Percentiles rank a stretch among this genome's conserved stretches.
phyloP scores from a whole-genome alignment of 1,140 invertebrate species.

The Pseudomyrmex pallidus region DNA sequence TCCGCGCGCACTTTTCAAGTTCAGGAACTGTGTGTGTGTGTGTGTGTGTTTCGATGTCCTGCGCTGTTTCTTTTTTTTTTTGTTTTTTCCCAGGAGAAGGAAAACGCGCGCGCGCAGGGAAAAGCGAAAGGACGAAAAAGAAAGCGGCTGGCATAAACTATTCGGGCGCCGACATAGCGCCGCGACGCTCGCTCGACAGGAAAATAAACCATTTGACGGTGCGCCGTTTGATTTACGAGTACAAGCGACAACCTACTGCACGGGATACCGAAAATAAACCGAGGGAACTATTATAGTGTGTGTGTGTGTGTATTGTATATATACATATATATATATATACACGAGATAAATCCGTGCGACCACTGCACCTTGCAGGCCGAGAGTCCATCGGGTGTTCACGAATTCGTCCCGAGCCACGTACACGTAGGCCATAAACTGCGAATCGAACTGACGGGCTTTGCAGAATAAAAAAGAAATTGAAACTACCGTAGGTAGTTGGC shows the following conservation, averaged over 20 bases:
- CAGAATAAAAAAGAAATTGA: too few species aligned
- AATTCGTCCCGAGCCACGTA: background rate
- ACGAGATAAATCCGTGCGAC: slow-evolving; percentile 63
- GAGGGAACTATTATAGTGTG: slow-evolving; percentile 63
- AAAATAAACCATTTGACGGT: slow-evolving; percentile 67
- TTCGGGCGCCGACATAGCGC: slow-evolving; percentile 23
- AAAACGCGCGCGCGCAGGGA: slow-evolving; percentile 22
- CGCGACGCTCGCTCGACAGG: slow-evolving; percentile 52
- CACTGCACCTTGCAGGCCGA: slow-evolving; percentile 48
- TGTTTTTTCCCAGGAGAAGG: background rate
- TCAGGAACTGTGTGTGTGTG: slow-evolving; percentile 23
- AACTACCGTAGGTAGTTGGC: too few species aligned
- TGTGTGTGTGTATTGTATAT: background rate
- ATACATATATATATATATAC: slow-evolving; percentile 1
- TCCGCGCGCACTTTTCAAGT: slow-evolving; percentile 30
- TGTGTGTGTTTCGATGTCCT: slow-evolving; percentile 7
- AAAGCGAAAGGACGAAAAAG: too few species aligned
- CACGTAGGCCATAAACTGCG: too few species aligned
- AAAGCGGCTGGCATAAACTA: background rate
- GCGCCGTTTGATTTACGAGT: slow-evolving; percentile 74
- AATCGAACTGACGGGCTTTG: too few species aligned
- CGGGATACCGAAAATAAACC: slow-evolving; percentile 74
- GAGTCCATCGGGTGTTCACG: slow-evolving; percentile 40
- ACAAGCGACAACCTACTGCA: slow-evolving; percentile 76
- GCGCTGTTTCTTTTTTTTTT: background rate